Base-by-base conservation (phyloP, 1,140 invertebrate genomes). In the Pseudomyrmex flavicornis region DNA sequence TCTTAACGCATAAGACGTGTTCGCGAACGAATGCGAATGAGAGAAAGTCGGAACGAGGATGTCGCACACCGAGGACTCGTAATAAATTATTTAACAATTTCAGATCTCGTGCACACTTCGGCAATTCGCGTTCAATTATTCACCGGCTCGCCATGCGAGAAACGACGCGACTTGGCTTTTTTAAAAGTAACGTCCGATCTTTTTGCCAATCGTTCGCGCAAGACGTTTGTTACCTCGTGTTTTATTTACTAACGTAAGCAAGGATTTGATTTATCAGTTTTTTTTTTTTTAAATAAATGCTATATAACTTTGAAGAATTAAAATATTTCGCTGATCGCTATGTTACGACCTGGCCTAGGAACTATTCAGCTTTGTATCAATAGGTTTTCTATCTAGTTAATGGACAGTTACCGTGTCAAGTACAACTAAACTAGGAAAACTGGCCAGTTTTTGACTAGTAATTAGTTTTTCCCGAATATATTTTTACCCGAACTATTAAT, bases 71-170 rank as follows among this genome's bases (percentile, higher is more conserved):
- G 35, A 7, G 63, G 68, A 54, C 48, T 15, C n/a, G 20, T 20
- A 62, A 79, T 89, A 89, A 88, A 75, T 88, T 79, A 89, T 88
- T 88, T 85, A 89, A 79, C 74, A 75, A 63, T 83, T 15, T n/a
- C 1, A 10, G 26, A 12, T 74, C 12, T n/a, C 5, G 44, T 52
- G n/a, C 22, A 74, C n/a, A 35, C 35, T 35, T 82, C 52, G 17
- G 48, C 44, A 68, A 58, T n/a, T 65, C 10, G n/a, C 26, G 50
- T 59, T 84, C 62, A 87, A 88, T 88, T 74, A 88, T 87, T 87
- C 62, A 88, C 59, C 61, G 46, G 22, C 12, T 48, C 13, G n/a
- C 12, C 9, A 17, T 20, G 4, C 9, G 44, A 13, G 22, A 62
- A 61, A 80, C n/a, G 72, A 68, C 8, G 35, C 44, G 22, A 56